phyloP scores from a whole-genome alignment of 35 echinoderm and acorn worm species.

The Patiria miniata region DNA sequence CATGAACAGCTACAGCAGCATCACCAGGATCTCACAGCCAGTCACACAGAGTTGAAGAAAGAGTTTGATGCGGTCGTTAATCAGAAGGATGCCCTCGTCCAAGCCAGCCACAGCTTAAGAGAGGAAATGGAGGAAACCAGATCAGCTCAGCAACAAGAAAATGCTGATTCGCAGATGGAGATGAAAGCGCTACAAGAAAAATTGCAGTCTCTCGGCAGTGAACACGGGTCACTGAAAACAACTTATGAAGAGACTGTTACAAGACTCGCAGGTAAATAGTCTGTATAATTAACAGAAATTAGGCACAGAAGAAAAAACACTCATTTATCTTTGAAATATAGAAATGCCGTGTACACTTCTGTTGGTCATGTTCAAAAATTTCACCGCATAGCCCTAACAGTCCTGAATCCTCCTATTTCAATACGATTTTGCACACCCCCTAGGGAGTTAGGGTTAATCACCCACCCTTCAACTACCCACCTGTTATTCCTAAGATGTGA shows the following conservation, averaged over 20 bases:
- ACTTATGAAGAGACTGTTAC: not conserved
- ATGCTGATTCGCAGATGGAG: not conserved
- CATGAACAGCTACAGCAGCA: conserved; percentile 35
- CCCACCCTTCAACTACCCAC: too few species aligned
- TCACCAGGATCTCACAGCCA: conserved; percentile 1
- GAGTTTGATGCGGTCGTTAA: not conserved
- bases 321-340: too few species aligned
- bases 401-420: too few species aligned
- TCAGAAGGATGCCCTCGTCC: conserved; percentile 4
- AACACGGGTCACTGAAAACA: not conserved
- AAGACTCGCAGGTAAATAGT: not conserved
- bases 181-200: not conserved
- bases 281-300: too few species aligned
- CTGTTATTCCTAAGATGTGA: too few species aligned
- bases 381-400: too few species aligned
- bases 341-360: too few species aligned
- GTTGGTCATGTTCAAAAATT: too few species aligned
- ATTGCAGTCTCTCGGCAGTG: not conserved
- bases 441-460: too few species aligned
- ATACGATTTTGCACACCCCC: too few species aligned
- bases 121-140: not conserved
- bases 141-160: not conserved
- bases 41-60: conserved; percentile 36
- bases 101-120: not conserved
- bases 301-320: too few species aligned